Base-by-base conservation (phyloP, 1,140 invertebrate species). In the Microplitis mediator region DNA sequence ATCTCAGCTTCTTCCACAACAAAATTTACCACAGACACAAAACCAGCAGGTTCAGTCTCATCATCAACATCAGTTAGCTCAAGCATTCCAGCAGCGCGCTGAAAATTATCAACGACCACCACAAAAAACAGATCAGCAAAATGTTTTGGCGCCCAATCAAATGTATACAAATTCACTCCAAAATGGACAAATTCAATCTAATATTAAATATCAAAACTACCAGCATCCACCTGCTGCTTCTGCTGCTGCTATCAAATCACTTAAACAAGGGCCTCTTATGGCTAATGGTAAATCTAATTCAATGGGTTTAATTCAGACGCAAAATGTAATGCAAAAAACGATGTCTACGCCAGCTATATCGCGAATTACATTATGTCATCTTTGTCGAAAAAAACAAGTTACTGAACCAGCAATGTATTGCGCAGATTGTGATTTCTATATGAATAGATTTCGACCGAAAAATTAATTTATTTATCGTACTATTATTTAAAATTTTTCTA, bases 381-480 rank as follows among this genome's bases (percentile, higher is more conserved):
- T 97, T 64, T 97, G 95, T 82, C 89, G 94, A 32, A 95, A 96
- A 80, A 94, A 95, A 80, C 89, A 90, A 72, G 91, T 96, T 4
- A 89, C 88, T 4, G 90, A 92, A 32, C 91, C 93, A 0, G 91
- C 92, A 9, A 89, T 93, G 45, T 97, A 96, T 82, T 97, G 95
- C 85, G 89, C 91, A 13, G 95, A 96, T 82, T 97, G 95, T 85
- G 94, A 96, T 80, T 96, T 94, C 88, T 97, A 97, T 79, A 94
- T 97, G 93, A 95, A 95, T 36, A 90, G 93, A 77, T 95, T 95
- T 80, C 91, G 92, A 78, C 91, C 91, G 6, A 90, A 88, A 76
- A 88, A 83, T 58, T 81, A 3, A 54, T 62, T 69, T 23, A 13
- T 72, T 72, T 58, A 65, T 64, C 51, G 31, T 4, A 58, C 34